Evolutionary conservation across 2,888 invertebrate species (phyloP), one percentile per base, ranked within the genome.

Genomic region (Erebia ligea): DNA sequence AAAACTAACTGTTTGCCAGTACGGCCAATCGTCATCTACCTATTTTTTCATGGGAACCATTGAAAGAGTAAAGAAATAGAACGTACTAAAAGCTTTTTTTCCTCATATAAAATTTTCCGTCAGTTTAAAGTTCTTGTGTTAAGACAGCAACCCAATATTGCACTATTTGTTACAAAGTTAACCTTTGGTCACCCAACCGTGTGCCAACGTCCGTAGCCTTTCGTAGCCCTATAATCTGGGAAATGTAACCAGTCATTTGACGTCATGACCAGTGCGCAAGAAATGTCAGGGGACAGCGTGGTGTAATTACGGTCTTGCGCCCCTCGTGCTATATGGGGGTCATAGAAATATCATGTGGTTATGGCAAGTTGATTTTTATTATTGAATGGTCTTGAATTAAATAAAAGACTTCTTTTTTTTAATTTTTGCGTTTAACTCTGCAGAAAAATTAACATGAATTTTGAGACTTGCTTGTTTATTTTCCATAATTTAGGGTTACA

Each of bases 181-280:
- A 72, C 69, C 74, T 72, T 70, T 70, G 74, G 74, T 70, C 74
- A 68, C 42, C 63, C 59, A 62, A 74, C 54, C 72, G 56, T 70
- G 58, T 48, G 56, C 66, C 64, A 34, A 21, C 59, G 19, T 67
- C 67, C 74, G 61, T 70, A 66, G 67, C 52, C 62, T 56, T 48
- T 40, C 59, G 61, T 66, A 71, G 69, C 72, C 75, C 79, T 83
- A 81, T 83, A 76, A 83, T 85, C 84, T 81, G 75, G 50, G 69
- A 69, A 68, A 70, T 71, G 66, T 59, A 77, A 73, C 73, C 78
- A 77, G 72, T 80, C 73, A 80, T 80, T 79, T 79, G 75, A 75
- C 75, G 75, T 68, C 69, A 73, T 72, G 77, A 76, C 75, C 75
- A 74, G 75, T 76, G 77, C 75, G 77, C 78, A 76, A 78, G 75